phyloP scores from a whole-genome alignment of 2,888 invertebrate species.

The Gibbula magus region DNA sequence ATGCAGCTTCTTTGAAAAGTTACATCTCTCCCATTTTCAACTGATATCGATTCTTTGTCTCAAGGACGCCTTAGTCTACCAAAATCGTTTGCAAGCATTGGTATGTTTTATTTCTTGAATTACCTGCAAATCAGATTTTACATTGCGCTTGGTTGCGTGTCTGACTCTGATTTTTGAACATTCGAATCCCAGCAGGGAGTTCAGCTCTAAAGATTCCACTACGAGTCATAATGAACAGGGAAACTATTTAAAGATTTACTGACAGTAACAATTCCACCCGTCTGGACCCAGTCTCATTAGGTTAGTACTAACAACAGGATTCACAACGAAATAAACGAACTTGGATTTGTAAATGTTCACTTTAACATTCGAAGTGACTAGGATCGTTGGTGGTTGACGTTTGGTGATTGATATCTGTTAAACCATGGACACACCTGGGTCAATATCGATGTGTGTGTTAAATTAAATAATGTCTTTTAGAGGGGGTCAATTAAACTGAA shows the following conservation, averaged over 20 bases:
- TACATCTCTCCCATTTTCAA: too few species aligned
- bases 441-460: too few species aligned
- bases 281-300: background rate
- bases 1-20: too few species aligned
- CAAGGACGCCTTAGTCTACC: too few species aligned
- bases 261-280: background rate
- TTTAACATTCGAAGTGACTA: background rate
- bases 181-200: background rate
- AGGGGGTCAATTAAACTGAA: too few species aligned
- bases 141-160: background rate
- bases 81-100: too few species aligned
- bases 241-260: constrained; percentile 2
- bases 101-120: too few species aligned
- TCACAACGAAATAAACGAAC: background rate
- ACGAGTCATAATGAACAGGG: background rate
- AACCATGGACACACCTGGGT: too few species aligned
- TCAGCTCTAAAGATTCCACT: background rate
- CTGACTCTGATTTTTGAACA: background rate
- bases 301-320: background rate
- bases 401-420: too few species aligned
- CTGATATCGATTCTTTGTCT: too few species aligned
- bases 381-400: background rate
- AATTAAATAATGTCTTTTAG: too few species aligned
- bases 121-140: background rate
- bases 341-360: background rate